Conservation (phyloP, 2,113 vertebrate genomes). For the Arenaria interpres region DNA sequence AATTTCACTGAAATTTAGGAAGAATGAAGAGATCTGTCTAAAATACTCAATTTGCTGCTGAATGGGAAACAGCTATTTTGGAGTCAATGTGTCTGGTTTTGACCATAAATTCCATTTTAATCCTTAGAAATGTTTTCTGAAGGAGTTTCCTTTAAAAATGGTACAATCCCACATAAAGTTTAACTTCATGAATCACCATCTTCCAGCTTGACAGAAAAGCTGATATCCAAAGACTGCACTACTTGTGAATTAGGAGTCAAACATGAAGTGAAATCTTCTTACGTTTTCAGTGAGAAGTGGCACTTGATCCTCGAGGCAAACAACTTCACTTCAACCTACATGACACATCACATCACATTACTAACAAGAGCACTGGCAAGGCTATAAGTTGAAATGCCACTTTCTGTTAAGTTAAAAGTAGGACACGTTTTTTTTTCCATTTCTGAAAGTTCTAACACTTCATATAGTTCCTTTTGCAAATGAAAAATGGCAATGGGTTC, state of each 20-base stretch:
- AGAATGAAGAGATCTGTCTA: background rate
- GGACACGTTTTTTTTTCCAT: background rate
- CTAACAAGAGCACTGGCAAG: conserved; percentile 19
- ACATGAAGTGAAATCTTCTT: conserved; percentile 46
- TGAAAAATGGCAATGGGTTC: background rate
- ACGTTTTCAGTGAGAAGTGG: background rate
- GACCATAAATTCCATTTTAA: background rate
- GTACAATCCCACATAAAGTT: background rate
- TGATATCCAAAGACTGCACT: background rate
- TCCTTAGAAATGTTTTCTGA: conserved; percentile 1
- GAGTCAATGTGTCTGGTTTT: background rate
- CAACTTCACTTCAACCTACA: conserved; percentile 29
- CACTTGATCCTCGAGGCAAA: conserved; percentile 43
- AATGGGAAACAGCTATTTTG: background rate
- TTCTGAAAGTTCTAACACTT: conserved; percentile 32
- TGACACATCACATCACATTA: conserved; percentile 21
- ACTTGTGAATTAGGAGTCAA: conserved; percentile 32
- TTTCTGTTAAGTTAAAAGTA: conserved; percentile 48
- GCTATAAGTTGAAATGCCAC: conserved; percentile 24
- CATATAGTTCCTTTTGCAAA: conserved; percentile 30
- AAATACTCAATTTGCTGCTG: background rate
- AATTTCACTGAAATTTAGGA: background rate
- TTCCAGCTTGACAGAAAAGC: conserved; percentile 1
- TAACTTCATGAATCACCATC: background rate
- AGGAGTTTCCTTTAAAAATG: background rate